Evolutionary conservation across 2,888 invertebrate species (phyloP).

Genomic region (Drosophila neotestacea): DNA sequence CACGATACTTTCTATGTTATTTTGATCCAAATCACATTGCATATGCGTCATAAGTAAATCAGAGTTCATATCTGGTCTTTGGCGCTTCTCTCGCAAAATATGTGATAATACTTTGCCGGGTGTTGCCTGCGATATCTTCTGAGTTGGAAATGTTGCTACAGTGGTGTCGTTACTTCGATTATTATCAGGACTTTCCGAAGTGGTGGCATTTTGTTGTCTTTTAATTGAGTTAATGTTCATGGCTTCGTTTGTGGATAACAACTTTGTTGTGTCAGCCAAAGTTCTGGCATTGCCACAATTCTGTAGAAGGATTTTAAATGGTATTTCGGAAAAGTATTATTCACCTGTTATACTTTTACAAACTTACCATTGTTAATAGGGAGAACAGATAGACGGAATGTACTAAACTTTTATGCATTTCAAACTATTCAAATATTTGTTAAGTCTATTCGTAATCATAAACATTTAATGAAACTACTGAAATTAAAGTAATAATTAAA

Average conservation of each 20-base stretch:
- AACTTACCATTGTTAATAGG: constrained; percentile 31
- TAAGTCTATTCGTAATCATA: not conserved
- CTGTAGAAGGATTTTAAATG: not conserved
- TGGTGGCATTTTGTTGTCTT: not conserved
- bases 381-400: not conserved
- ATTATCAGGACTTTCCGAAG: not conserved
- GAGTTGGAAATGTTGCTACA: not conserved
- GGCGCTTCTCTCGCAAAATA: constrained; percentile 41
- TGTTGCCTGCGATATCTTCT: not conserved
- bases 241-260: not conserved
- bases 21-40: constrained; percentile 49
- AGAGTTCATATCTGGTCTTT: constrained; percentile 27
- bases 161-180: constrained; percentile 2
- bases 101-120: not conserved
- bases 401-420: constrained; percentile 9
- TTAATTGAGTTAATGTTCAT: not conserved
- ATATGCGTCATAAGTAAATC: constrained; percentile 38
- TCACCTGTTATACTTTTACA: no score
- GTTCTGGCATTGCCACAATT: not conserved
- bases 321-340: no score
- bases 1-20: not conserved
- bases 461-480: constrained; percentile 1
- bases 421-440: not conserved
- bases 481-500: not conserved
- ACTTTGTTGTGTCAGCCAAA: not conserved